These are phyloP conservation scores for Vireo altiloquus DNA, from an alignment of 2,113 vertebrate species.

Conservation along the genomic window DNA sequence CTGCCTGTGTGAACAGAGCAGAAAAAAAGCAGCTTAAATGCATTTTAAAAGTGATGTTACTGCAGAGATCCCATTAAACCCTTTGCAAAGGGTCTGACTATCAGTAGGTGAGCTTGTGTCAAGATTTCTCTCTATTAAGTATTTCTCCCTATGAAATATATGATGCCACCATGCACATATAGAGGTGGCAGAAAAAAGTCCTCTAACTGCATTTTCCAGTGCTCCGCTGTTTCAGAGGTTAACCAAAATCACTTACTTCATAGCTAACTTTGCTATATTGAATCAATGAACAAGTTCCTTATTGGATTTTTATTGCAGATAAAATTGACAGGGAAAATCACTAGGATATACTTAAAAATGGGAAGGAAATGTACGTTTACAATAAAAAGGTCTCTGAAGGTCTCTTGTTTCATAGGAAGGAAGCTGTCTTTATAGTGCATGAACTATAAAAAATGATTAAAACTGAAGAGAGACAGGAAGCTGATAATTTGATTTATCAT, in stretches of 20 bases:
- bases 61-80: background rate
- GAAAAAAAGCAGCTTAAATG: background rate
- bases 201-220: background rate
- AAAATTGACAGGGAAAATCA: conserved; percentile 63
- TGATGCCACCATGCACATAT: background rate
- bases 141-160: background rate
- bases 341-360: conserved; percentile 62
- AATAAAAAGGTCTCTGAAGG: conserved; percentile 72
- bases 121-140: background rate
- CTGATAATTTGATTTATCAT: conserved; percentile 79
- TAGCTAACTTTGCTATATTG: conserved; percentile 30
- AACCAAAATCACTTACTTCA: conserved; percentile 52
- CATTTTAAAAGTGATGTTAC: background rate
- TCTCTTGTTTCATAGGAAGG: conserved; percentile 78
- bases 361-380: conserved; percentile 69
- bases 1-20: background rate
- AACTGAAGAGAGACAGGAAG: conserved; percentile 75
- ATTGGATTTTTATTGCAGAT: conserved; percentile 64
- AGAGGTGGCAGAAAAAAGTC: background rate
- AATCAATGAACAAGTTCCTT: conserved; percentile 62
- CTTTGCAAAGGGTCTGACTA: background rate
- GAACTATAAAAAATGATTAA: conserved; percentile 80
- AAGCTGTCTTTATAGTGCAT: conserved; percentile 78
- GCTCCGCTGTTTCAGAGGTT: conserved; percentile 17
- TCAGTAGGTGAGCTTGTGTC: background rate